phyloP scores from a whole-genome alignment of 2,888 invertebrate genomes.

The Parascotia fuliginaria region DNA sequence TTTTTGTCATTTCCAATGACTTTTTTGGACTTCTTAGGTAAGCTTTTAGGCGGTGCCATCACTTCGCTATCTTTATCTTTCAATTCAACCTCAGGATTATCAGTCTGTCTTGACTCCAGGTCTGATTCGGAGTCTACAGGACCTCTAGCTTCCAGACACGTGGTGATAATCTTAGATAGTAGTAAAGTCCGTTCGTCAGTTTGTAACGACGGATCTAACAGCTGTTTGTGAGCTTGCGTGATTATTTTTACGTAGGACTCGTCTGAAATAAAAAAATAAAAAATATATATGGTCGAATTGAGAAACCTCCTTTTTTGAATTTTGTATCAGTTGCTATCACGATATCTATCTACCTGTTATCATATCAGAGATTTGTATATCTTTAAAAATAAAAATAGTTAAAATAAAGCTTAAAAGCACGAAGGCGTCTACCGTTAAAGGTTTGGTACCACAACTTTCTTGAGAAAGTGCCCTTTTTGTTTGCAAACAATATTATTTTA shows the following conservation, averaged over 20 bases:
- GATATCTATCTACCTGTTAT: too few relatives aligned
- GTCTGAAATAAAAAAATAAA: constrained; percentile 55
- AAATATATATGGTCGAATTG: too few relatives aligned
- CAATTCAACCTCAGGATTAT: constrained; percentile 29
- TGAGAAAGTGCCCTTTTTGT: too few relatives aligned
- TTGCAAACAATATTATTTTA: too few relatives aligned
- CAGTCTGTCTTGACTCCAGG: constrained; percentile 38
- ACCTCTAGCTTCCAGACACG: constrained; percentile 61
- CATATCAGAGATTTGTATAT: too few relatives aligned
- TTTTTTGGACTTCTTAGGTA: constrained; percentile 64
- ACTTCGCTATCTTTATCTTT: constrained; percentile 51
- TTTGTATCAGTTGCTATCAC: too few relatives aligned
- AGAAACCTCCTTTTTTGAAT: too few relatives aligned
- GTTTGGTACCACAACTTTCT: too few relatives aligned
- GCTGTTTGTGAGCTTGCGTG: constrained; percentile 58
- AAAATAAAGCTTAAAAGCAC: too few relatives aligned
- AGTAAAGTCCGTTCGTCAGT: constrained; percentile 68
- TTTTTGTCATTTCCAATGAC: constrained; percentile 46
- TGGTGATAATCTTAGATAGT: constrained; percentile 66
- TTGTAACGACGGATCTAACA: constrained; percentile 60
- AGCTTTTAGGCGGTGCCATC: constrained; percentile 72
- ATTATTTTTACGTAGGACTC: constrained; percentile 66
- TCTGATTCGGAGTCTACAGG: constrained; percentile 52
- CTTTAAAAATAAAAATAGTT: too few relatives aligned
- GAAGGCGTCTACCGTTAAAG: too few relatives aligned